A percentile compares a stretch with the other conserved stretches of the same genome.
These are phyloP conservation scores for Epinephelus coioides DNA, from an alignment of 2,797 vertebrate genomes.

Conservation along the genomic window DNA sequence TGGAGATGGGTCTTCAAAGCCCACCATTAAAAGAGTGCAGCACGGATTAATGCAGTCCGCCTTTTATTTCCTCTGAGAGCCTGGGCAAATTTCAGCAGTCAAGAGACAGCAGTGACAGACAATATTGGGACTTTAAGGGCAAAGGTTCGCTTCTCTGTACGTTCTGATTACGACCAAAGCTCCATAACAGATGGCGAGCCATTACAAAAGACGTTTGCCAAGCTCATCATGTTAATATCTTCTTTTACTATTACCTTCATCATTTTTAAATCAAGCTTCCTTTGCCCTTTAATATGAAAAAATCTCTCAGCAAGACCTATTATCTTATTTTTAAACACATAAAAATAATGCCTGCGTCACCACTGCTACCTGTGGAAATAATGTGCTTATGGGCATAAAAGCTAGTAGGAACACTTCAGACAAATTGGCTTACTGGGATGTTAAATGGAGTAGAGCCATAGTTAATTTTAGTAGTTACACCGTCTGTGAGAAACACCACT, in stretches of 20 bases:
- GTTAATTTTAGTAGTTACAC: neutral
- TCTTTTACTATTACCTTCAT: neutral
- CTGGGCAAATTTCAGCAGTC: constrained; percentile 72
- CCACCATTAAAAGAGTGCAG: constrained; percentile 53
- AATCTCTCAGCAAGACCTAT: neutral
- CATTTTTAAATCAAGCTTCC: neutral
- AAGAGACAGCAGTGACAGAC: constrained; percentile 28
- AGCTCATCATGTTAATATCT: neutral
- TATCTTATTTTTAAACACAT: neutral
- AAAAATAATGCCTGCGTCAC: neutral
- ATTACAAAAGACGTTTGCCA: neutral
- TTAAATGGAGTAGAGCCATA: neutral
- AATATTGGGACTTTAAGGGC: constrained; percentile 16
- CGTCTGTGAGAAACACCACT: neutral
- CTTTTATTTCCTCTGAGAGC: constrained; percentile 80
- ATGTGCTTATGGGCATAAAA: neutral
- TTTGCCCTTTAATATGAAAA: neutral
- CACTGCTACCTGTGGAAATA: neutral
- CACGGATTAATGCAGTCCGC: constrained; percentile 67
- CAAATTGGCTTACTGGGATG: neutral
- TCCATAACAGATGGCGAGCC: neutral
- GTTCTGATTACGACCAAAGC: neutral
- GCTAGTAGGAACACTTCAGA: neutral
- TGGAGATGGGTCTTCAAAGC: constrained; percentile 66
- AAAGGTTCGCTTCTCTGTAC: neutral